These are phyloP conservation scores for Pachydiplax longipennis DNA, from an alignment of 2,888 invertebrate species.

Conservation along the genomic window DNA sequence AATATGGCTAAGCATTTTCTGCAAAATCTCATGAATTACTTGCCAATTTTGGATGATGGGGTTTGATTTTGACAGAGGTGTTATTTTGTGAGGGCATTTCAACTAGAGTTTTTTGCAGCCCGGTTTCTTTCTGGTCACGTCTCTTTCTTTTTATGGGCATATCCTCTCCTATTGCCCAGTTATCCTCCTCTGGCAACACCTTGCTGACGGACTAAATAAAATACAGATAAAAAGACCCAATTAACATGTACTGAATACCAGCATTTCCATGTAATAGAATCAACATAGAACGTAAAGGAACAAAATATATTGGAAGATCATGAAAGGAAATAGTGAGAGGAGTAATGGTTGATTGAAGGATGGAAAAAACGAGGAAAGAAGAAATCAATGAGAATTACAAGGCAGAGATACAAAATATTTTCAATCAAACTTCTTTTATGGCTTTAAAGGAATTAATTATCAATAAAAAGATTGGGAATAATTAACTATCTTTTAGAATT, in stretches of 20 bases:
- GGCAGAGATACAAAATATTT: too few species aligned
- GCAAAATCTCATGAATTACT: not conserved
- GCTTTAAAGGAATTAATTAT: too few species aligned
- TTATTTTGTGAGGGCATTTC: not conserved
- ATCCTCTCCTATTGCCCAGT: not conserved
- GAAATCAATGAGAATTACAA: too few species aligned
- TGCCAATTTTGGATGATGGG: not conserved
- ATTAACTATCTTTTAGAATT: too few species aligned
- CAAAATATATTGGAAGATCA: too few species aligned
- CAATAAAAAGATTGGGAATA: too few species aligned
- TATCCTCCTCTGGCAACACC: not conserved
- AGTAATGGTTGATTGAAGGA: too few species aligned
- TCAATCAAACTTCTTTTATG: too few species aligned
- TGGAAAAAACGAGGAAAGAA: too few species aligned
- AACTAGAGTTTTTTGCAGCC: not conserved
- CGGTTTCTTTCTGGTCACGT: not conserved
- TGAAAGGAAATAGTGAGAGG: too few species aligned
- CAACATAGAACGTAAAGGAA: too few species aligned
- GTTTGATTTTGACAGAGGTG: conserved; percentile 7
- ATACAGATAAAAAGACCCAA: not conserved
- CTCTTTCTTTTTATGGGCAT: not conserved
- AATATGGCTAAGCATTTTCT: not conserved
- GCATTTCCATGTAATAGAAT: not conserved
- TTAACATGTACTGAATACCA: not conserved
- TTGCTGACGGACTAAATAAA: not conserved